Conservation (phyloP, 1,140 invertebrate species). For the Sitodiplosis mosellana region DNA sequence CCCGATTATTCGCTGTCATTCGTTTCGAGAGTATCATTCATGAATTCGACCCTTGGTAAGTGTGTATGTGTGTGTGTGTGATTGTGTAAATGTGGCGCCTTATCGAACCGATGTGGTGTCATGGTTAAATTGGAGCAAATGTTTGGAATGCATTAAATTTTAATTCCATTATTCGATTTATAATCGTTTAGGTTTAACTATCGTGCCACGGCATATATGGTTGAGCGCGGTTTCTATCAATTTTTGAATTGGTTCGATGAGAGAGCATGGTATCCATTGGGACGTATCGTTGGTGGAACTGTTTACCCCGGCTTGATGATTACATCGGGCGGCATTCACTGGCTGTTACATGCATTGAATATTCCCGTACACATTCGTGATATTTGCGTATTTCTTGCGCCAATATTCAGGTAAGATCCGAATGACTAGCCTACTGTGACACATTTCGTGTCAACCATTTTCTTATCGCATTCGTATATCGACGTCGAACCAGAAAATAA, state of each 20-base stretch:
- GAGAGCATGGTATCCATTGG: conserved; percentile 93
- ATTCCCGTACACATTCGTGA: conserved; percentile 92
- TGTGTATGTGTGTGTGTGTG: conserved; percentile 6
- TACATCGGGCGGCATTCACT: conserved; percentile 83
- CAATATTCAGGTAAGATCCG: conserved; percentile 74
- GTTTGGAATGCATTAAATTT: conserved; percentile 99
- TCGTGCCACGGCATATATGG: conserved; percentile 82
- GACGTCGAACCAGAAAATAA: too few relatives aligned
- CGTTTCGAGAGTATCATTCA: conserved; percentile 99
- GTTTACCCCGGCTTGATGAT: conserved; percentile 98
- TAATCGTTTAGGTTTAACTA: conserved; percentile 41
- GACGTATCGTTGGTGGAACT: conserved; percentile 91
- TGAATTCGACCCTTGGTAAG: conserved; percentile 99
- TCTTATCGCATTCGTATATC: too few relatives aligned
- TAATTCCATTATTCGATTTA: too few relatives aligned
- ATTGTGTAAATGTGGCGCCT: too few relatives aligned
- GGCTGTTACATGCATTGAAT: conserved; percentile 73
- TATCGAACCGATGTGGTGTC: conserved; percentile 86
- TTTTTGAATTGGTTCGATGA: conserved; percentile 99
- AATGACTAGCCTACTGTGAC: too few relatives aligned
- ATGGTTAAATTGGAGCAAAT: conserved; percentile 93
- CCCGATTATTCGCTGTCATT: conserved; percentile 95
- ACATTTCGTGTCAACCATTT: too few relatives aligned
- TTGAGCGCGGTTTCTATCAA: conserved; percentile 92
- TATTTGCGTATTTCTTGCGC: conserved; percentile 95